Conservation (phyloP, 2,888 invertebrate species). For the Melipona beecheii region DNA sequence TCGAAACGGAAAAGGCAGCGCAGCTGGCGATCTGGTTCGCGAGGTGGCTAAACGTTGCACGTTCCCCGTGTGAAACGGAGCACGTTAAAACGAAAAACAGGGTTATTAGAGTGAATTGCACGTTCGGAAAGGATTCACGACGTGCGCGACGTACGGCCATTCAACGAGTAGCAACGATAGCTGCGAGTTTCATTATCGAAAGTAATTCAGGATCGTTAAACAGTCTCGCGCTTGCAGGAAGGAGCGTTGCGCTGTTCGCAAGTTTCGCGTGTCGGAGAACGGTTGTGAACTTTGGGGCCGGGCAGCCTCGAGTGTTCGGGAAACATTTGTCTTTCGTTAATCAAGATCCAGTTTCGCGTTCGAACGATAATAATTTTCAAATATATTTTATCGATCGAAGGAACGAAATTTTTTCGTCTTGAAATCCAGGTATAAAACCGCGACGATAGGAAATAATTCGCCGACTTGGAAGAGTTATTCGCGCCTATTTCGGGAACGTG, state of each 20-base stretch:
- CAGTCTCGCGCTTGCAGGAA: not conserved
- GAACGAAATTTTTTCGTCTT: not conserved
- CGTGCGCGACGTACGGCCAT: not conserved
- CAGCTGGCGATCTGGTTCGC: not conserved
- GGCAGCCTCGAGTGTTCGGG: not conserved
- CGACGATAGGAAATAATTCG: slow-evolving; percentile 3
- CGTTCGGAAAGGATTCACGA: not conserved
- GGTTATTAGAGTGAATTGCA: slow-evolving; percentile 22
- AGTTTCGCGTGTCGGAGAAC: slow-evolving; percentile 9
- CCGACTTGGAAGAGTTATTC: not conserved
- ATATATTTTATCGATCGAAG: not conserved
- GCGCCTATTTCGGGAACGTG: slow-evolving; percentile 1
- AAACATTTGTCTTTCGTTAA: slow-evolving; percentile 47
- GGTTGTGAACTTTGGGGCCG: not conserved
- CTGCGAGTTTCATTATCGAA: slow-evolving; percentile 19
- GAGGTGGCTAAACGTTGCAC: not conserved
- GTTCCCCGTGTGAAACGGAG: not conserved
- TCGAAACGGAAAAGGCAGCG: not conserved
- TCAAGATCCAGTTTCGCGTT: slow-evolving; percentile 14
- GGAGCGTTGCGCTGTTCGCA: not conserved
- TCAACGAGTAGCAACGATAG: slow-evolving; percentile 30
- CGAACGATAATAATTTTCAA: slow-evolving; percentile 20
- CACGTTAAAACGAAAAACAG: slow-evolving; percentile 18
- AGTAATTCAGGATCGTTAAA: slow-evolving; percentile 35
- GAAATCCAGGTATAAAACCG: not conserved